phyloP scores from a whole-genome alignment of 2,113 vertebrate species.

The Alligator mississippiensis region DNA sequence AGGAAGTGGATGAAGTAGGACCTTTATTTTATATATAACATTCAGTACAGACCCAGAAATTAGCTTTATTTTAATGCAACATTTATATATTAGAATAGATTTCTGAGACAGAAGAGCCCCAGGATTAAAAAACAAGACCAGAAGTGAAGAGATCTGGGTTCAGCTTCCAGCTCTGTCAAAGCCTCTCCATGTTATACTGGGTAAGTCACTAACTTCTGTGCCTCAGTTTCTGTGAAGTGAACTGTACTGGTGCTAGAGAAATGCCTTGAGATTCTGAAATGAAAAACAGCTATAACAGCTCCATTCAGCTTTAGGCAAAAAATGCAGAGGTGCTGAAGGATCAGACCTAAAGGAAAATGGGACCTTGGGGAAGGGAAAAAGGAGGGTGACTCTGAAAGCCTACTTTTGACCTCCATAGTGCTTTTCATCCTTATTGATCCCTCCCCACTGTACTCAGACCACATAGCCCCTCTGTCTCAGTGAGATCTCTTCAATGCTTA shows the following conservation, averaged over 20 bases:
- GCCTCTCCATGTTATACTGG: background rate
- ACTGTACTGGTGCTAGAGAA: conserved; percentile 3
- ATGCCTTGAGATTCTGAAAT: conserved; percentile 5
- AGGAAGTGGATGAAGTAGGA: background rate
- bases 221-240: background rate
- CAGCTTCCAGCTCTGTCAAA: background rate
- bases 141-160: background rate
- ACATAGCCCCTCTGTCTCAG: background rate
- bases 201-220: background rate
- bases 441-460: background rate
- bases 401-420: background rate
- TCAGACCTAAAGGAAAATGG: conserved; percentile 12
- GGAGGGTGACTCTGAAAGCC: background rate
- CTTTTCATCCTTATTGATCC: conserved; percentile 20
- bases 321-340: background rate
- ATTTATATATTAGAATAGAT: background rate
- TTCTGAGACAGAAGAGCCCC: background rate
- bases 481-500: background rate
- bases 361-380: conserved; percentile 7
- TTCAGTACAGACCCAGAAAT: background rate
- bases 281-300: background rate
- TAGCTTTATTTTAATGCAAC: background rate
- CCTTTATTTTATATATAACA: too few relatives aligned
- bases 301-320: conserved; percentile 11
- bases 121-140: background rate